Evolutionary conservation across 1,140 invertebrate species (phyloP).

Genomic region (Zaprionus camerounensis): DNA sequence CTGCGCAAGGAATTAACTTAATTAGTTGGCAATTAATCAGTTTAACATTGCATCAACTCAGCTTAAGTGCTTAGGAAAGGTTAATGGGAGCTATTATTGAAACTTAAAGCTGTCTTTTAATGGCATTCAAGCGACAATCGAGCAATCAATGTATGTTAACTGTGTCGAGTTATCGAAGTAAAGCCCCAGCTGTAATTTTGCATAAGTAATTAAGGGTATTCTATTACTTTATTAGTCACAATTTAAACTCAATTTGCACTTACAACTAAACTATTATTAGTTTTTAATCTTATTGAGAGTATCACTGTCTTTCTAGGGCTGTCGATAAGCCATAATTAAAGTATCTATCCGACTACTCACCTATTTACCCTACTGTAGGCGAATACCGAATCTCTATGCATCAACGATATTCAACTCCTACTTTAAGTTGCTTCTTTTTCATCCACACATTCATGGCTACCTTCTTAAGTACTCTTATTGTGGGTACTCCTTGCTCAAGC

Average conservation of each 20-base stretch:
- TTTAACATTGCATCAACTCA: not conserved
- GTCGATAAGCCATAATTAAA: too few species aligned
- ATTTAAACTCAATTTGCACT: not conserved
- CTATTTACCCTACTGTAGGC: too few species aligned
- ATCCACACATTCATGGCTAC: too few species aligned
- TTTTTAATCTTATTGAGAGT: not conserved
- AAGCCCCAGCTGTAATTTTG: not conserved
- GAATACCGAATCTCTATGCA: too few species aligned
- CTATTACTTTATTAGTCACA: not conserved
- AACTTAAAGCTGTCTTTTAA: not conserved
- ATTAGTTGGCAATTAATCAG: not conserved
- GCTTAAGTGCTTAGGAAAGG: not conserved
- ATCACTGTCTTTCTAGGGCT: too few species aligned
- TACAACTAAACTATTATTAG: not conserved
- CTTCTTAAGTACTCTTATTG: too few species aligned
- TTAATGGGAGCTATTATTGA: not conserved
- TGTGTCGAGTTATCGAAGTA: not conserved
- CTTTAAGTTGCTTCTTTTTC: too few species aligned
- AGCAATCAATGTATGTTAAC: not conserved
- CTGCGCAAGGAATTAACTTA: not conserved
- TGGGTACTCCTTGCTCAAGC: too few species aligned
- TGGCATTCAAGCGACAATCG: not conserved
- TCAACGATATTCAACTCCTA: too few species aligned
- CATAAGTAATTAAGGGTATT: not conserved
- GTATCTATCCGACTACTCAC: too few species aligned